Evolutionary conservation across 1,140 invertebrate genomes (phyloP).

Genomic region (Diabrotica undecimpunctata): DNA sequence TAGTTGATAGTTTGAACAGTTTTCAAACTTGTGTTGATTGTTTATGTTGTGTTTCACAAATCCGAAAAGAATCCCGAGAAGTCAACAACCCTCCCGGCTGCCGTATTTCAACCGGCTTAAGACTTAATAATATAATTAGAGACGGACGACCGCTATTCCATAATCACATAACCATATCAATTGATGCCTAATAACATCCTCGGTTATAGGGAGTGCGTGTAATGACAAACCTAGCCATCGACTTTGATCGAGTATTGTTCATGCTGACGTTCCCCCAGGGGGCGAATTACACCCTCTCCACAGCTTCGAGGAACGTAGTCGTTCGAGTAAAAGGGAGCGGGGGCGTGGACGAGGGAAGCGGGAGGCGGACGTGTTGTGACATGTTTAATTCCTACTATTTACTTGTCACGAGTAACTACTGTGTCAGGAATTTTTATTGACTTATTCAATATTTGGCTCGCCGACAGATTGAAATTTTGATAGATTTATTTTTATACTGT

Average conservation of each 20-base stretch:
- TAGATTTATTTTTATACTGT: too few species aligned
- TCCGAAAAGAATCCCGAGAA: background rate
- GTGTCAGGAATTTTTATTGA: too few species aligned
- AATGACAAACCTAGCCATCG: slow-evolving; percentile 33
- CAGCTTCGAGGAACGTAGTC: background rate
- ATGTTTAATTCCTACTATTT: slow-evolving; percentile 29
- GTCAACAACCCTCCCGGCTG: slow-evolving; percentile 12
- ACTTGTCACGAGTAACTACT: background rate
- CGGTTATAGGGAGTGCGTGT: slow-evolving; percentile 18
- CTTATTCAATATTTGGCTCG: too few species aligned
- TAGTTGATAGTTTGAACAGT: too few species aligned
- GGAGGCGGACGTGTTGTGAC: slow-evolving; percentile 35
- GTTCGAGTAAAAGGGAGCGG: background rate
- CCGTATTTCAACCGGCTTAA: slow-evolving; percentile 19
- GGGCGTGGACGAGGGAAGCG: slow-evolving; percentile 10
- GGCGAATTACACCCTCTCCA: slow-evolving; percentile 27
- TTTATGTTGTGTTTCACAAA: too few species aligned
- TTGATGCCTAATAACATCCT: slow-evolving; percentile 47
- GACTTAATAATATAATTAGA: slow-evolving; percentile 44
- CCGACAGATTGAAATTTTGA: too few species aligned
- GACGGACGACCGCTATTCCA: slow-evolving; percentile 34
- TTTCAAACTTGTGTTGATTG: too few species aligned
- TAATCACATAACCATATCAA: slow-evolving; percentile 48
- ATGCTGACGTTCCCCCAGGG: slow-evolving; percentile 23
- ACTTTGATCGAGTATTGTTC: slow-evolving; percentile 35